These are phyloP conservation scores for Diabrotica balteata DNA, from an alignment of 2,888 invertebrate genomes.

Conservation along the genomic window DNA sequence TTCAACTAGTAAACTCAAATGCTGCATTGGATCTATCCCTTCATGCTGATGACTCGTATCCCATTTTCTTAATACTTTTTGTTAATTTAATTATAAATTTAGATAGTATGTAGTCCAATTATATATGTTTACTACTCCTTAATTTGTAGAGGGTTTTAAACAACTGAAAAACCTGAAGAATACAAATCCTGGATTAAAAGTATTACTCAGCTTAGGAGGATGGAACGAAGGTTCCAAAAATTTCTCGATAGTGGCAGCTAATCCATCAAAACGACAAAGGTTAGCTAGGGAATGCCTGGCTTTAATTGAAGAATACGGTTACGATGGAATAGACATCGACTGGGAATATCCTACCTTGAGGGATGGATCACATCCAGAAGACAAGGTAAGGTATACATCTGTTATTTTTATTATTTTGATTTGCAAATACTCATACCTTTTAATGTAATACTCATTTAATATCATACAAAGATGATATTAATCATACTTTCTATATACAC, in stretches of 20 bases:
- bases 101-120: too few species aligned
- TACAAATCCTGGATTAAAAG: conserved; percentile 63
- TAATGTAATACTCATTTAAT: too few species aligned
- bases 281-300: conserved; percentile 25
- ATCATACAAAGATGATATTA: too few species aligned
- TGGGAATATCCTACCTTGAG: conserved; percentile 81
- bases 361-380: conserved; percentile 32
- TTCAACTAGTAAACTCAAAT: too few species aligned
- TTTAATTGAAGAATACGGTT: conserved; percentile 63
- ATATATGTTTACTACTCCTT: too few species aligned
- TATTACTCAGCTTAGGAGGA: conserved; percentile 70
- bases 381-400: conserved; percentile 28
- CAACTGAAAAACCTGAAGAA: conserved; percentile 57
- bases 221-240: conserved; percentile 66
- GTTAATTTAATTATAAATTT: too few species aligned
- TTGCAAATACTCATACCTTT: too few species aligned
- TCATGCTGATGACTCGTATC: too few species aligned
- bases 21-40: too few species aligned
- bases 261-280: conserved; percentile 42
- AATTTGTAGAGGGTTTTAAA: not conserved
- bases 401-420: too few species aligned
- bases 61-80: too few species aligned
- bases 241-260: conserved; percentile 60
- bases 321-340: conserved; percentile 83
- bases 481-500: too few species aligned